Percentiles rank a stretch among this genome's conserved stretches.
Evolutionary conservation across 2,797 vertebrate species (phyloP).

Genomic region (Sebastolobus altivelis): DNA sequence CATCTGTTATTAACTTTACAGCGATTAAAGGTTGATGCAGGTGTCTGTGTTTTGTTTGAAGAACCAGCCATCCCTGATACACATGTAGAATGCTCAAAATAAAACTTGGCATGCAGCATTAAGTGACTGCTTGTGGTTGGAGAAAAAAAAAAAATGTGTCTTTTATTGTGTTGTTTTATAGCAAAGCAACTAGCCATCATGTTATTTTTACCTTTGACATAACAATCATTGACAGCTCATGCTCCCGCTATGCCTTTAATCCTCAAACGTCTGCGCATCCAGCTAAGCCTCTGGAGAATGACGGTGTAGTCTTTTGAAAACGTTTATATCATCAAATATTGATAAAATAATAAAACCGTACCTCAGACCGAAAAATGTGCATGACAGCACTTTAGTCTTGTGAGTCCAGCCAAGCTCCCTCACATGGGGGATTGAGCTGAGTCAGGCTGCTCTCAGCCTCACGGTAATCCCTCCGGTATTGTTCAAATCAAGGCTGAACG

Average conservation of each 20-base stretch:
- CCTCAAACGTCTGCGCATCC: slow-evolving; percentile 34
- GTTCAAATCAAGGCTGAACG: slow-evolving; percentile 47
- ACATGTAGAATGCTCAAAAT: background rate
- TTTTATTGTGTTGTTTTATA: background rate
- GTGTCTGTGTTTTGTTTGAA: background rate
- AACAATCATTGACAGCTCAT: slow-evolving; percentile 8
- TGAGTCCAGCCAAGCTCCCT: slow-evolving; percentile 45
- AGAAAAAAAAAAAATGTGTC: background rate
- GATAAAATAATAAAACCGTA: slow-evolving; percentile 64
- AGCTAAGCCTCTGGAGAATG: slow-evolving; percentile 41
- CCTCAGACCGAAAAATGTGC: slow-evolving; percentile 38
- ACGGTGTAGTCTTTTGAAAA: slow-evolving; percentile 49
- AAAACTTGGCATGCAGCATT: background rate
- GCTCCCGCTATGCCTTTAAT: slow-evolving; percentile 25
- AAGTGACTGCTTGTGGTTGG: background rate
- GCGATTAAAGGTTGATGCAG: background rate
- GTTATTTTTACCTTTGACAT: slow-evolving; percentile 13
- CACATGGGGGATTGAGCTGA: slow-evolving; percentile 54
- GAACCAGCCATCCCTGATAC: background rate
- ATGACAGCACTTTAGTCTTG: slow-evolving; percentile 50
- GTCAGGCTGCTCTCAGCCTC: slow-evolving; percentile 60
- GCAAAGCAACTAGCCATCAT: background rate
- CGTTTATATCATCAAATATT: slow-evolving; percentile 71
- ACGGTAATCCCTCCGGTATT: slow-evolving; percentile 47
- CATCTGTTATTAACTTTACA: background rate